Evolutionary conservation across 2,888 invertebrate genomes (phyloP).

Genomic region (Mythimna vitellina): DNA sequence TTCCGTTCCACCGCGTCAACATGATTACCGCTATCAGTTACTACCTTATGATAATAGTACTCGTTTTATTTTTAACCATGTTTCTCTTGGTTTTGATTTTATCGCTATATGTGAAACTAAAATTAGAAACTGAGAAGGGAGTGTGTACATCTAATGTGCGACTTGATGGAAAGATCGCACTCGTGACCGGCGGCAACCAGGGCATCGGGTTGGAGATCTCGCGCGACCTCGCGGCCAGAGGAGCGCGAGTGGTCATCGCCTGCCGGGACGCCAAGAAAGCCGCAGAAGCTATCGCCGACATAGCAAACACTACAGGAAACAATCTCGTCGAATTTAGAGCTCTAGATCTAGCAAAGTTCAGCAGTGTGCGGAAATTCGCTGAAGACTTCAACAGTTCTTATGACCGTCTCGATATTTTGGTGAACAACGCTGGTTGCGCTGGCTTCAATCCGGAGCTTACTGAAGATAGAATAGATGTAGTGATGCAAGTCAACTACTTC

Average conservation of each 20-base stretch:
- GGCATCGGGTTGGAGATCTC: constrained; percentile 96
- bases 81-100: not conserved
- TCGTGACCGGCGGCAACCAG: constrained; percentile 95
- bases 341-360: constrained; percentile 88
- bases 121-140: constrained; percentile 62
- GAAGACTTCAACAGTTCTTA: constrained; percentile 88
- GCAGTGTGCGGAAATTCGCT: constrained; percentile 91
- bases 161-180: constrained; percentile 90
- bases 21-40: not conserved
- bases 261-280: constrained; percentile 94
- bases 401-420: constrained; percentile 90
- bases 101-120: not conserved
- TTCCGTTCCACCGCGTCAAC: not conserved
- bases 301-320: constrained; percentile 93
- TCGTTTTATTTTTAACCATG: not conserved
- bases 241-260: constrained; percentile 93
- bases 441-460: constrained; percentile 78
- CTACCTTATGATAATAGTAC: not conserved
- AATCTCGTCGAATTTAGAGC: constrained; percentile 91
- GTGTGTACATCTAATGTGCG: constrained; percentile 76
- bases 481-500: constrained; percentile 93
- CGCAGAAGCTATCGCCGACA: constrained; percentile 92
- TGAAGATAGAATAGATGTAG: constrained; percentile 91
- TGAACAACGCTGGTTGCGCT: constrained; percentile 92
- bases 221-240: constrained; percentile 92